Base-by-base conservation (phyloP, 2,113 vertebrate genomes). In the Syngnathus typhle region DNA sequence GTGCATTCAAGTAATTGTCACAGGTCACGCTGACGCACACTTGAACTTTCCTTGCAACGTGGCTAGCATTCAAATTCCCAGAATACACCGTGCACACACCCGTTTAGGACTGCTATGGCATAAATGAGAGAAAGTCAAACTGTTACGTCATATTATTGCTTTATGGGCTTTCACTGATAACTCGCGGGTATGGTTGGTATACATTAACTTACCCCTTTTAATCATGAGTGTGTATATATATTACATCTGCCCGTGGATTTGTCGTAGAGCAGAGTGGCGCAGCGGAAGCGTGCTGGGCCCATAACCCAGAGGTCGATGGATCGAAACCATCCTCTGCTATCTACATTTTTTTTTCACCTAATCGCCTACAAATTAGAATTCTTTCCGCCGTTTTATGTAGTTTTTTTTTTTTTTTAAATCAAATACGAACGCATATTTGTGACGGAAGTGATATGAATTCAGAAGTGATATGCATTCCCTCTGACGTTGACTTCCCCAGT, bases 221-320 rank as follows among this genome's bases (percentile, higher is more conserved):
- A 41, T 72, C 54, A 54, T 52, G 5, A 16, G 18, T 4, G 1
- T 21, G 10, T 21, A 54, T 54, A 52, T 52, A 27, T 3, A 43
- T 0, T 0, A 41, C 18, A 10, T 1, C 1, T 4, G 13, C 0
- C 8, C 49, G n/a, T 23, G 1, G 23, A 23, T 23, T 23, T 23
- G 1, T 23, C 6, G 2, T 0, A 6, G 54, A 32, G 90, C 90
- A 92, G 89, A 91, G 90, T 92, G 90, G 90, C 90, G 90, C 90
- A 92, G 90, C 90, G 90, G 91, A 91, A 91, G 90, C 90, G 91
- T 92, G 90, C 91, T 91, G 90, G 90, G 90, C 90, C 89, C 90
- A 91, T 91, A 91, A 91, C 90, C 89, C 90, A 92, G 90, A 91
- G 89, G 90, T 91, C 89, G 90, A 92, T 92, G 91, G 89, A 91